These are phyloP conservation scores for Cinclus mexicanus DNA, from an alignment of 2,113 vertebrate genomes.

Conservation along the genomic window DNA sequence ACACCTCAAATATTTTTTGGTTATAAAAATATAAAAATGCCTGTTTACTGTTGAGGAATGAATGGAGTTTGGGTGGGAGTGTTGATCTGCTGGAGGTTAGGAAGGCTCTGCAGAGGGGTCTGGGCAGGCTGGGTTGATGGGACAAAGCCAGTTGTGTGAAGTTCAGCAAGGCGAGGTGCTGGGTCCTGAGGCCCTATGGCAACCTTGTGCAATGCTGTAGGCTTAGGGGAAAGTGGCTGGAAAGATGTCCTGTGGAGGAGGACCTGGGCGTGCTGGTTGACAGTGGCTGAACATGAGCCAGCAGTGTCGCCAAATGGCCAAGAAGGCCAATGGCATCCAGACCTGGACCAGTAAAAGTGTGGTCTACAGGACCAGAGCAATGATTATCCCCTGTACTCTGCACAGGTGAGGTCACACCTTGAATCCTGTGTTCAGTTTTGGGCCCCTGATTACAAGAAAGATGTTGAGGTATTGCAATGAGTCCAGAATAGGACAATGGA, in stretches of 20 bases:
- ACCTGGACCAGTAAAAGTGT: not conserved
- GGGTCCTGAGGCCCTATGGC: not conserved
- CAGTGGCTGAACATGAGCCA: not conserved
- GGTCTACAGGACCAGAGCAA: not conserved
- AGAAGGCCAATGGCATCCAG: not conserved
- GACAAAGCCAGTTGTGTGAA: not conserved
- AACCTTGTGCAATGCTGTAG: no score
- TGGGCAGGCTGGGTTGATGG: not conserved
- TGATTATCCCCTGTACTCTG: not conserved
- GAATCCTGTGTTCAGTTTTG: not conserved
- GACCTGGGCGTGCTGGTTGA: not conserved
- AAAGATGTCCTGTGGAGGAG: not conserved
- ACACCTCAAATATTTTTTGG: not conserved
- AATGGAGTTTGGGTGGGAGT: not conserved
- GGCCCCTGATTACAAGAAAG: not conserved
- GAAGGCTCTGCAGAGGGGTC: not conserved
- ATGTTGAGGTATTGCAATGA: not conserved
- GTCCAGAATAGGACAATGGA: rapidly evolving
- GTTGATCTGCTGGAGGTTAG: not conserved
- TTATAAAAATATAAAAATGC: not conserved
- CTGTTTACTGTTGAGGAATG: not conserved
- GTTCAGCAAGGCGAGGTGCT: not conserved
- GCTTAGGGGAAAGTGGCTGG: not conserved
- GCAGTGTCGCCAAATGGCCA: not conserved
- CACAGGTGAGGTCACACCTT: not conserved